Evolutionary conservation across 2,888 invertebrate species (phyloP), one percentile per base, ranked within the genome.

Genomic region (Eumacrocentrus americanus): DNA sequence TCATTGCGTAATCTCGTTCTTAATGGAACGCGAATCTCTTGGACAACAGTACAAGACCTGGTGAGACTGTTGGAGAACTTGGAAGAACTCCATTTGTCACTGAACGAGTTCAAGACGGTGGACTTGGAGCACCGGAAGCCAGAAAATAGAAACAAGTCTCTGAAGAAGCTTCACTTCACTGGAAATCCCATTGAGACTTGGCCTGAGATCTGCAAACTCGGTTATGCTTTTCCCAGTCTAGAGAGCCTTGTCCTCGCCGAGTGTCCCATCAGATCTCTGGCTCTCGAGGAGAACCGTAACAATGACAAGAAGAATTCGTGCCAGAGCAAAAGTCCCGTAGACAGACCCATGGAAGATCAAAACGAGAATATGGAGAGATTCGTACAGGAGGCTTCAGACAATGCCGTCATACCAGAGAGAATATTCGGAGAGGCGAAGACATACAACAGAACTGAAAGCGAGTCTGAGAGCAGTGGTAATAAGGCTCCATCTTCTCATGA

Each of bases 11-110:
- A 90, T 77, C 85, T 95, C 61, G 92, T 96, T 48, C 83, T 96
- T 14, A 96, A 96, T 81, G 92, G 92, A 48, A 95, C 95, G 0
- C 87, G 89, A 67, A 87, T 95, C 22, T 89, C 92, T 62, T 96
- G 95, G 96, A 85, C 88, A 37, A 91, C 90, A 70, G 88, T 96
- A 40, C 88, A 89, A 71, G 86, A 88, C 47, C 83, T 96, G 64
- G 84, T 95, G 55, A 87, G 88, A 73, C 86, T 89, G 74, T 84
- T 92, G 64, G 91, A 90, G 59, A 88, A 89, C 76, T 84, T 97
- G 42, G 91, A 94, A 83, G 97, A 97, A 82, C 84, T 98, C 66
- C 96, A 97, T 82, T 83, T 97, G 72, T 95, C 96, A 76, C 85
- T 95, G 63, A 98, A 97, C 81, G 91, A 93, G 78, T 95, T 93